Evolutionary conservation across 2,113 vertebrate genomes (phyloP).

Genomic region (Henicopernis longicauda): DNA sequence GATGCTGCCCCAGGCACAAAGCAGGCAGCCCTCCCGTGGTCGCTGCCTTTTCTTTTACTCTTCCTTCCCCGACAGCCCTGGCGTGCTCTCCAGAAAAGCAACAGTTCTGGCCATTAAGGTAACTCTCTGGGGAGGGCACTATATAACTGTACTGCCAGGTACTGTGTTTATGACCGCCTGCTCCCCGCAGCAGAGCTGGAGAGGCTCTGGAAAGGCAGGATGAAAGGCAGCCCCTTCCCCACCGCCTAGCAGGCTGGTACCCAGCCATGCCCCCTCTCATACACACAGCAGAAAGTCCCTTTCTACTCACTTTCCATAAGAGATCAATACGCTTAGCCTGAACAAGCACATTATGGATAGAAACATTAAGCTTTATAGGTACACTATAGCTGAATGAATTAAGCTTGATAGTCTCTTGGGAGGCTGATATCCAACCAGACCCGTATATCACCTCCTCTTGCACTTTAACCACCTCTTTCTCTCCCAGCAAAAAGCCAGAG

Average conservation of each 20-base stretch:
- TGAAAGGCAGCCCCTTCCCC: neutral
- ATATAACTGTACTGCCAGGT: accelerated
- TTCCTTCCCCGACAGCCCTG: neutral
- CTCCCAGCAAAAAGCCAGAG: neutral
- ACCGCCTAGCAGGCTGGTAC: accelerated
- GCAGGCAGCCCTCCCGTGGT: neutral
- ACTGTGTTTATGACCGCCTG: accelerated
- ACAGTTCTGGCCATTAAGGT: neutral
- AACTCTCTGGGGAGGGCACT: neutral
- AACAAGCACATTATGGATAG: neutral
- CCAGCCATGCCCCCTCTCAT: neutral
- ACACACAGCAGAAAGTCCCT: accelerated
- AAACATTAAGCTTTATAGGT: neutral
- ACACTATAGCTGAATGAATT: neutral
- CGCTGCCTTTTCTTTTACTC: too few relatives aligned
- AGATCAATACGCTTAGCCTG: neutral
- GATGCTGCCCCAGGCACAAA: neutral
- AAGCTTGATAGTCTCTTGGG: neutral
- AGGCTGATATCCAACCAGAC: neutral
- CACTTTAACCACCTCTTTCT: neutral
- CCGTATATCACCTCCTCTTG: neutral
- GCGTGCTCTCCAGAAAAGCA: neutral
- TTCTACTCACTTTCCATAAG: neutral
- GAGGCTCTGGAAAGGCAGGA: neutral
- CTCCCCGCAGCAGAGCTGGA: neutral